Percentiles rank a stretch among this genome's conserved stretches.
Conservation (phyloP, 2,797 vertebrate genomes). For the Emys orbicularis region DNA sequence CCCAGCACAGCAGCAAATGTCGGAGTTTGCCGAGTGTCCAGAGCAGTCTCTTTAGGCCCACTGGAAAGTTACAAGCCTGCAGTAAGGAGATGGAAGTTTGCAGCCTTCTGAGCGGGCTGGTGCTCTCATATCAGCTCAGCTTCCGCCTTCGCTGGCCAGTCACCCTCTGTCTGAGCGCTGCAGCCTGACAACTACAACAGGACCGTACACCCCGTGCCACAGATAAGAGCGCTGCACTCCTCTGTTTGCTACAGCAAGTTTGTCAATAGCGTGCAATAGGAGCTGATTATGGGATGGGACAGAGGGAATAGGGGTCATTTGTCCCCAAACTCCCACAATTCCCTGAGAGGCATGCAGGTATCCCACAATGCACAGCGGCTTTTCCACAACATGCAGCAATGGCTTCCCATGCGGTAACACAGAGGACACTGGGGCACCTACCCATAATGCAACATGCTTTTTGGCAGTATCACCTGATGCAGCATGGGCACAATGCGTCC, state of each 20-base stretch:
- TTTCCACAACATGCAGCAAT: neutral
- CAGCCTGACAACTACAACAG: neutral
- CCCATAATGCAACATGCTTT: slow-evolving; percentile 50
- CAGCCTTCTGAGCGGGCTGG: neutral
- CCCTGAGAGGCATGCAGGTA: neutral
- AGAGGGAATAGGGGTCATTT: neutral
- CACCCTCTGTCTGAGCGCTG: rapidly evolving
- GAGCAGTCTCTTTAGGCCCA: neutral
- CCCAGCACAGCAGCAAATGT: slow-evolving; percentile 22
- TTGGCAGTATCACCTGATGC: slow-evolving; percentile 44
- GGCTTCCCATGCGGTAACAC: neutral
- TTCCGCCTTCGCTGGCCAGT: neutral
- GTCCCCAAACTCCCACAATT: neutral
- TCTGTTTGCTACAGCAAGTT: neutral
- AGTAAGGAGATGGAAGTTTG: neutral
- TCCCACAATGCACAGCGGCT: slow-evolving; percentile 6
- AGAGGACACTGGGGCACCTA: neutral
- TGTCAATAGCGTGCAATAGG: rapidly evolving
- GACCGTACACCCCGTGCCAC: neutral
- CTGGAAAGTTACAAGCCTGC: rapidly evolving
- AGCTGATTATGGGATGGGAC: neutral
- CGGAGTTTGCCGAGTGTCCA: neutral
- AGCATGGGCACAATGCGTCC: neutral
- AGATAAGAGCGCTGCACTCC: rapidly evolving
- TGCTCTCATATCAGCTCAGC: neutral